These are phyloP conservation scores for Cryptocephalus moraei DNA, from an alignment of 2,888 invertebrate genomes.

Conservation along the genomic window DNA sequence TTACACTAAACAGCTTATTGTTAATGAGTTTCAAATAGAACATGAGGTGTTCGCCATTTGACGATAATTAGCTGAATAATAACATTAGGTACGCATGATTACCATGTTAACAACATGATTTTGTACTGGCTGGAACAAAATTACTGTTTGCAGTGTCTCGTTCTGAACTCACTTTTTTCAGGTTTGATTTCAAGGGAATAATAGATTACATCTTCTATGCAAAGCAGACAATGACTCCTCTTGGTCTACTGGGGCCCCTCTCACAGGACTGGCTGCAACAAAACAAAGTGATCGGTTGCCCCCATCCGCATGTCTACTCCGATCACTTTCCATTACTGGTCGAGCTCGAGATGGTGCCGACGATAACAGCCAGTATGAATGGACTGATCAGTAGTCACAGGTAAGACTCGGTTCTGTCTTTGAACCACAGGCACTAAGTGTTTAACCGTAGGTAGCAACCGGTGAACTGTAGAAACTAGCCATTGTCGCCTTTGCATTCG, in stretches of 20 bases:
- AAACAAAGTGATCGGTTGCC: constrained; percentile 96
- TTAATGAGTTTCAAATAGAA: too few species aligned
- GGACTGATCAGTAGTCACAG: constrained; percentile 68
- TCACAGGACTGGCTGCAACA: constrained; percentile 89
- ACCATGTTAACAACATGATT: too few species aligned
- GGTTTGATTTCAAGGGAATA: constrained; percentile 98
- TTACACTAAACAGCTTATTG: too few species aligned
- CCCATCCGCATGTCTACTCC: constrained; percentile 95
- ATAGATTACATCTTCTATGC: constrained; percentile 99
- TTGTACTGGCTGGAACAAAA: too few species aligned
- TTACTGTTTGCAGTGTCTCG: too few species aligned
- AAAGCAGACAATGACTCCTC: constrained; percentile 87
- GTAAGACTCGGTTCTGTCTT: constrained; percentile 38
- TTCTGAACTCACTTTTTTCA: constrained; percentile 38
- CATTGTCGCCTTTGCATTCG: constrained; percentile 40
- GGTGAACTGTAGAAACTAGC: constrained; percentile 33
- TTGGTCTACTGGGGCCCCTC: constrained; percentile 89
- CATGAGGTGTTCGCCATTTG: too few species aligned
- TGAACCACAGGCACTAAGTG: neutral
- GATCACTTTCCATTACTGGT: constrained; percentile 90
- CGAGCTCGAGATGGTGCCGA: constrained; percentile 81
- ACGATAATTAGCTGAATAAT: too few species aligned
- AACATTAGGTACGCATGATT: too few species aligned
- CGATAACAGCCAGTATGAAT: constrained; percentile 57
- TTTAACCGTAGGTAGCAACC: constrained; percentile 33